Conservation (phyloP, 2,113 vertebrate species). For the Chamaea fasciata region DNA sequence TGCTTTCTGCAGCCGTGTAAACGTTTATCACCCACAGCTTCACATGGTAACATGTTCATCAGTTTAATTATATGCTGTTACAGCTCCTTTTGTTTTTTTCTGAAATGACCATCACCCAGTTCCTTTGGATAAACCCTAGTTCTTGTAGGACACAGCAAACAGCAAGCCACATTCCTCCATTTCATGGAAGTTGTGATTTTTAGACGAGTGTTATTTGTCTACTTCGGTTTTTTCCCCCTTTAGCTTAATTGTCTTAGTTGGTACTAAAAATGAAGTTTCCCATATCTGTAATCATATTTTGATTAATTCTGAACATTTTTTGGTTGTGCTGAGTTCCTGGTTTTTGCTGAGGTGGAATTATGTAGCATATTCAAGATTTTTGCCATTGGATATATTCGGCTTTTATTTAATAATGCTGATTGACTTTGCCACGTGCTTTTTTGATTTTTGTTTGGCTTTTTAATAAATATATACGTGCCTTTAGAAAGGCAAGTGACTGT, state of each 20-base stretch:
- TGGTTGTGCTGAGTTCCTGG: not conserved
- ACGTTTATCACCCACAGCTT: not conserved
- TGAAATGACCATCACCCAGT: not conserved
- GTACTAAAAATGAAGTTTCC: not conserved
- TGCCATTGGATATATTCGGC: not conserved
- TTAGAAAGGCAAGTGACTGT: not conserved
- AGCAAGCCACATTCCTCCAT: not conserved
- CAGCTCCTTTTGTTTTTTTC: not conserved
- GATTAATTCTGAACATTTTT: not conserved
- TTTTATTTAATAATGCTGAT: not conserved
- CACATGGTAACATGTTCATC: not conserved
- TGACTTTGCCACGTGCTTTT: not conserved
- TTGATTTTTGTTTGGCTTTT: not conserved
- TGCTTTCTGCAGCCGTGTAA: not conserved
- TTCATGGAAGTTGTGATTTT: not conserved
- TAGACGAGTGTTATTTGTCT: not conserved
- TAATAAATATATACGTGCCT: not conserved
- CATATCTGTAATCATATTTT: not conserved
- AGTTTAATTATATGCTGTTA: not conserved
- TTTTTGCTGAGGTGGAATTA: not conserved
- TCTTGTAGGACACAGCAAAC: not conserved
- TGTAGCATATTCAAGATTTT: fast-evolving
- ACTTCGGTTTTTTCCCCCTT: not conserved
- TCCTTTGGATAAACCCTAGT: not conserved
- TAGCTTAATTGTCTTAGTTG: not conserved